phyloP scores from a whole-genome alignment of 2,888 invertebrate species.

The Allygus modestus region DNA sequence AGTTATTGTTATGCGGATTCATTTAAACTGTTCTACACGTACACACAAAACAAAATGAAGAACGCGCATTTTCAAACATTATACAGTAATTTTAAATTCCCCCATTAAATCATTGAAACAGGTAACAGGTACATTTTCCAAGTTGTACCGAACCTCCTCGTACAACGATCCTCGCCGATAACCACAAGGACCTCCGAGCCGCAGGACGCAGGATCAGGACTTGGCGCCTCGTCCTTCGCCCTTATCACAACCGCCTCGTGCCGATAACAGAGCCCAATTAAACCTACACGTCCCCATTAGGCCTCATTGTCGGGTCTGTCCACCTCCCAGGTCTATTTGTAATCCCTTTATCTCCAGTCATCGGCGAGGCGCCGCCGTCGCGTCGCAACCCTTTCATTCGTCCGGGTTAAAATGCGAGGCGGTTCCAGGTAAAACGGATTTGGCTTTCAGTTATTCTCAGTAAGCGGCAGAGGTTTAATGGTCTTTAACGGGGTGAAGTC shows the following conservation, averaged over 20 bases:
- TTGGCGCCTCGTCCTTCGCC: background rate
- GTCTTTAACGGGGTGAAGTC: background rate
- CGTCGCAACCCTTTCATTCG: background rate
- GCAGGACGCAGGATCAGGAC: conserved; percentile 11
- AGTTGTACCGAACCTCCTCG: too few species aligned
- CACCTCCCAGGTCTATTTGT: background rate
- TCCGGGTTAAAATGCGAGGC: background rate
- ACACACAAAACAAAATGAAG: too few species aligned
- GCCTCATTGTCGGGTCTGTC: background rate
- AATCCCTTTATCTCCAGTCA: conserved; percentile 16
- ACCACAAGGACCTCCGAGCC: background rate
- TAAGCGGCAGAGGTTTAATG: background rate
- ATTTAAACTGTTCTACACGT: too few species aligned
- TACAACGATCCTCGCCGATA: too few species aligned
- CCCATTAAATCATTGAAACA: too few species aligned
- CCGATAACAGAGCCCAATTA: conserved; percentile 14
- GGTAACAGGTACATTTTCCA: too few species aligned
- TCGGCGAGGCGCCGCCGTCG: conserved; percentile 29
- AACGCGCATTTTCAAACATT: too few species aligned
- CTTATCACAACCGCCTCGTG: background rate
- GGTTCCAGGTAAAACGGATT: conserved; percentile 30
- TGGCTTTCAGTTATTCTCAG: background rate
- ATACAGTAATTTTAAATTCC: too few species aligned
- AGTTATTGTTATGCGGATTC: too few species aligned
- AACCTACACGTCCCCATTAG: conserved; percentile 8